Evolutionary conservation across 2,113 vertebrate species (phyloP), one percentile per base, ranked within the genome.

Genomic region (Hymenochirus boettgeri): DNA sequence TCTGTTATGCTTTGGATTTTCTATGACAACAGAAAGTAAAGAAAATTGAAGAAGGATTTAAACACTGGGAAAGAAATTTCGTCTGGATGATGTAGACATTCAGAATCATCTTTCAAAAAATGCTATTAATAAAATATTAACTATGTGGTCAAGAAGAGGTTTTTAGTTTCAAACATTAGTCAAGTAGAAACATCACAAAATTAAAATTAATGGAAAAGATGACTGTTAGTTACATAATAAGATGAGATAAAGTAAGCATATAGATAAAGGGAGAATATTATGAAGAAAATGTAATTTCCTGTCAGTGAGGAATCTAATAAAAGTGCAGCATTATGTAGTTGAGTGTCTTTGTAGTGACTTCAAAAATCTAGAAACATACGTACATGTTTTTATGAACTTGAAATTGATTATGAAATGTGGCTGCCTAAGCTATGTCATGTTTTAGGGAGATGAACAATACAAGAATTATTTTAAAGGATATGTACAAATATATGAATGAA

Each of bases 71-170:
- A 42, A 42, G 12, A 13, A 18, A 42, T 42, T n/a, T 42, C 17
- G 15, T 17, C 39, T 42, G 6, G 17, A 18, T 42, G 17, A n/a
- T n/a, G n/a, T n/a, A 15, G n/a, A 15, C n/a, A n/a, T n/a, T 42
- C 6, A 15, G 13, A 18, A 42, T n/a, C 39, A 42, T 15, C 15
- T 42, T 42, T 42, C 39, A 15, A 6, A n/a, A n/a, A 25, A 31
- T 31, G 52, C 15, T 18, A 54, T 54, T 54, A 54, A 54, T 54
- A 25, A 27, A 54, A 25, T n/a, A 29, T 15, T 25, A 31, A 25
- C 11, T 54, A 15, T n/a, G 7, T 17, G 52, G 52, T 54, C 52
- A 54, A 54, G 52, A 19, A 11, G 52, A 26, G 23, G 12, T 25
- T 52, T 48, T 48, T 19, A 19, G 2, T 22, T 12, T 51, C 7